Conservation (phyloP, 2,888 invertebrate species). For the Patella pellucida region DNA sequence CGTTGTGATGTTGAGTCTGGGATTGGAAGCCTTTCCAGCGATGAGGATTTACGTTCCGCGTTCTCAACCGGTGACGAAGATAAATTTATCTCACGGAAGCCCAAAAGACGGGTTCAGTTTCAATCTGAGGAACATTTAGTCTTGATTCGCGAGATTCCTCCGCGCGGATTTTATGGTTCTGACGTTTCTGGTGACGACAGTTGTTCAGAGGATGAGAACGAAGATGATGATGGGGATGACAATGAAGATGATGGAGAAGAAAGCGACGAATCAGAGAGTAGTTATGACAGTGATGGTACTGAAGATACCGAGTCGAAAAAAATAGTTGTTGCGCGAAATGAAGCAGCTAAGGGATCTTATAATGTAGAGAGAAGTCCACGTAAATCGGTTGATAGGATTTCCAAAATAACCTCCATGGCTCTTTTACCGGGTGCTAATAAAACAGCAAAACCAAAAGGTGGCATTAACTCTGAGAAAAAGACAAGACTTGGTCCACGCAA, state of each 20-base stretch:
- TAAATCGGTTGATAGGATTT: conserved; percentile 16
- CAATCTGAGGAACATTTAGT: conserved; percentile 32
- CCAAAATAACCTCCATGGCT: conserved; percentile 21
- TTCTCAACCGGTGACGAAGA: too few species aligned
- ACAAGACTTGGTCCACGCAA: background rate
- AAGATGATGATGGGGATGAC: conserved; percentile 20
- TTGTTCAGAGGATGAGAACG: conserved; percentile 19
- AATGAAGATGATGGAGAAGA: background rate
- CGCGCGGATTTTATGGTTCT: conserved; percentile 27
- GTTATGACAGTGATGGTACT: background rate
- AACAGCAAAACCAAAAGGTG: conserved; percentile 7
- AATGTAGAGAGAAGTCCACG: conserved; percentile 9
- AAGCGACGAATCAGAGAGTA: background rate
- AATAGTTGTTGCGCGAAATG: background rate
- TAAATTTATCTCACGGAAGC: background rate
- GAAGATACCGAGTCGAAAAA: conserved; percentile 14
- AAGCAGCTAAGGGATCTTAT: conserved; percentile 18
- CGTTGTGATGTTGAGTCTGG: too few species aligned
- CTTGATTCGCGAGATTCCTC: conserved; percentile 35
- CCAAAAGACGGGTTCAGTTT: conserved; percentile 37
- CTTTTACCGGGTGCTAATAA: background rate
- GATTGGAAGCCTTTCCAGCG: too few species aligned
- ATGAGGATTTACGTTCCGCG: too few species aligned
- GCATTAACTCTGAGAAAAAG: background rate
- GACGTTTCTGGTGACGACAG: conserved; percentile 24